Conservation (phyloP, 1,140 invertebrate species). For the Venturia canescens region DNA sequence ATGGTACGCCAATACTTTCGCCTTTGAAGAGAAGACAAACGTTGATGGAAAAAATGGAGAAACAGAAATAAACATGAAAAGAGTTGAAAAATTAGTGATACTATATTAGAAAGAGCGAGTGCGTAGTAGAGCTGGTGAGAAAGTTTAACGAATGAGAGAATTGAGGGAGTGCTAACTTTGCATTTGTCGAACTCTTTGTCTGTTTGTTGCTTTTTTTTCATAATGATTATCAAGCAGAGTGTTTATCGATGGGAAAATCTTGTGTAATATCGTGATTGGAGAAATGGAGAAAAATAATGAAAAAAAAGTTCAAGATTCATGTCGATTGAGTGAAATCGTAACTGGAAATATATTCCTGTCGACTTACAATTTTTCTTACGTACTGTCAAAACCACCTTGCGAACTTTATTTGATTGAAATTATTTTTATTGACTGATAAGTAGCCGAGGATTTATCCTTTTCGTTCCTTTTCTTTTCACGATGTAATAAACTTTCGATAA, state of each 20-base stretch:
- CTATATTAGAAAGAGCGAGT: slow-evolving; percentile 26
- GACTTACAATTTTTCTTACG: too few species aligned
- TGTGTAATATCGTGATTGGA: slow-evolving; percentile 4
- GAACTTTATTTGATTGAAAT: too few species aligned
- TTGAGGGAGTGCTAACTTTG: slow-evolving; percentile 5
- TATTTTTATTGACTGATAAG: background rate
- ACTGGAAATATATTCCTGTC: background rate
- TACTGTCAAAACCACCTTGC: too few species aligned
- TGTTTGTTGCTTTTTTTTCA: background rate
- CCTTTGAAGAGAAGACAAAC: slow-evolving; percentile 1
- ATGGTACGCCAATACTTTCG: slow-evolving; percentile 35
- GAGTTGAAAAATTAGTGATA: slow-evolving; percentile 11
- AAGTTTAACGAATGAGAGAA: slow-evolving; percentile 30
- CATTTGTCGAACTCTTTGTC: slow-evolving; percentile 2
- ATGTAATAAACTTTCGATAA: slow-evolving; percentile 63
- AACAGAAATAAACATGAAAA: background rate
- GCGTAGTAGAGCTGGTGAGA: slow-evolving; percentile 11
- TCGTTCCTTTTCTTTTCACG: slow-evolving; percentile 58
- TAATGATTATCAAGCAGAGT: background rate
- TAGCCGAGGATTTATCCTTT: too few species aligned
- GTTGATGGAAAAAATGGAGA: background rate
- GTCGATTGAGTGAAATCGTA: slow-evolving; percentile 7
- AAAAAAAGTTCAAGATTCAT: slow-evolving; percentile 12
- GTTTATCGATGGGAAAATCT: background rate
- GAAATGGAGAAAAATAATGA: background rate